These are phyloP conservation scores for Hirtodrosophila cameraria DNA, from an alignment of 2,888 invertebrate genomes.

Conservation along the genomic window DNA sequence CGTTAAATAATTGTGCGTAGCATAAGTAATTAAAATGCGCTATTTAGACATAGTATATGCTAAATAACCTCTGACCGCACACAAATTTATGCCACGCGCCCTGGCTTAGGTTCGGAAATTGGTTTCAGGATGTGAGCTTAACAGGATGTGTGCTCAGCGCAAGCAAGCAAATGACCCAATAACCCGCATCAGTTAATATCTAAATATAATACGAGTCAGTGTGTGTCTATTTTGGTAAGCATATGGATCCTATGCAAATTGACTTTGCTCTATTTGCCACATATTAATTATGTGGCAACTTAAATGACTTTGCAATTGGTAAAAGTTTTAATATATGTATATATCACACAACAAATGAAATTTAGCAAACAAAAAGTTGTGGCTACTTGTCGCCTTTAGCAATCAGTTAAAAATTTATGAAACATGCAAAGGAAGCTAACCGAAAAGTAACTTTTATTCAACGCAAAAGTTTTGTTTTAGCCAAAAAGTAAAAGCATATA, in stretches of 20 bases:
- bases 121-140: background rate
- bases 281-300: conserved; percentile 44
- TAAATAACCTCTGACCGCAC: conserved; percentile 52
- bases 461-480: conserved; percentile 38
- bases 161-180: conserved; percentile 36
- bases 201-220: conserved; percentile 18
- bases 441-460: conserved; percentile 24
- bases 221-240: conserved; percentile 1
- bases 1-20: conserved; percentile 20
- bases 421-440: conserved; percentile 28
- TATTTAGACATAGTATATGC: conserved; percentile 29
- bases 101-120: conserved; percentile 14
- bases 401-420: conserved; percentile 36
- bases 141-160: conserved; percentile 6
- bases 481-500: conserved; percentile 18
- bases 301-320: conserved; percentile 44
- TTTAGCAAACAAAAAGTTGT: conserved; percentile 15
- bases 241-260: conserved; percentile 38
- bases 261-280: conserved; percentile 16
- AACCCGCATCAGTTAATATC: conserved; percentile 22
- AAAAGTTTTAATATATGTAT: conserved; percentile 16
- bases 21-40: conserved; percentile 32
- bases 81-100: conserved; percentile 38
- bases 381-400: conserved; percentile 13
- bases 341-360: background rate